phyloP scores from a whole-genome alignment of 1,140 invertebrate genomes.

The Andrena cerasifolii region DNA sequence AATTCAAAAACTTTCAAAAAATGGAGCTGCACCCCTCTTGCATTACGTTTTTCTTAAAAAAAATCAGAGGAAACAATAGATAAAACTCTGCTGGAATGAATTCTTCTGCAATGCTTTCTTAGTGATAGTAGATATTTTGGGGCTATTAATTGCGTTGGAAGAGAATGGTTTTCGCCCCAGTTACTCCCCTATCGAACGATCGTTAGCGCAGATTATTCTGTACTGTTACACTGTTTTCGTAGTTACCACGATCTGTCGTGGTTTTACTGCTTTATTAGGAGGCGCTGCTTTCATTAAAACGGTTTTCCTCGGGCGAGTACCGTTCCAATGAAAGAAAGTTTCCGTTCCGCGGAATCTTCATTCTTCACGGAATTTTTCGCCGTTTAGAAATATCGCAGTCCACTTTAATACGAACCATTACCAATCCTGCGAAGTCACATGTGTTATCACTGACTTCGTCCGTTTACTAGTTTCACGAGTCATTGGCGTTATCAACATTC shows the following conservation, averaged over 20 bases:
- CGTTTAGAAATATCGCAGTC: background rate
- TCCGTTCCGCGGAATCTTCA: conserved; percentile 10
- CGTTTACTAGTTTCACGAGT: too few relatives aligned
- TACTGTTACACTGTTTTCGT: conserved; percentile 24
- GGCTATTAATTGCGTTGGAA: background rate
- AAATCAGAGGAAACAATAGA: too few relatives aligned
- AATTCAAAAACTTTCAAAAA: too few relatives aligned
- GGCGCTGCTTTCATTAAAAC: conserved; percentile 40
- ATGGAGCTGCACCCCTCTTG: too few relatives aligned
- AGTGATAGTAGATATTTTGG: too few relatives aligned
- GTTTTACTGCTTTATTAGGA: conserved; percentile 21
- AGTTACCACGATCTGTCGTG: conserved; percentile 8
- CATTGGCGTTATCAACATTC: too few relatives aligned
- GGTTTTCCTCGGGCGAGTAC: conserved; percentile 37
- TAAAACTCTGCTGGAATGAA: too few relatives aligned
- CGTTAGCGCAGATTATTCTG: background rate
- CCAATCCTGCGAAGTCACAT: too few relatives aligned
- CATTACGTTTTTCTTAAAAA: too few relatives aligned
- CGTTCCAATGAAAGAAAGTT: conserved; percentile 45
- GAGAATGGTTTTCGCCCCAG: background rate
- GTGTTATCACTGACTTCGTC: too few relatives aligned
- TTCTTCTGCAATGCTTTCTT: too few relatives aligned
- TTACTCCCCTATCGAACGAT: background rate
- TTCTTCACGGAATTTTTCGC: background rate
- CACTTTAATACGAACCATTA: too few relatives aligned